Evolutionary conservation across 2,888 invertebrate genomes (phyloP).

Genomic region (Melinaea marsaeus): DNA sequence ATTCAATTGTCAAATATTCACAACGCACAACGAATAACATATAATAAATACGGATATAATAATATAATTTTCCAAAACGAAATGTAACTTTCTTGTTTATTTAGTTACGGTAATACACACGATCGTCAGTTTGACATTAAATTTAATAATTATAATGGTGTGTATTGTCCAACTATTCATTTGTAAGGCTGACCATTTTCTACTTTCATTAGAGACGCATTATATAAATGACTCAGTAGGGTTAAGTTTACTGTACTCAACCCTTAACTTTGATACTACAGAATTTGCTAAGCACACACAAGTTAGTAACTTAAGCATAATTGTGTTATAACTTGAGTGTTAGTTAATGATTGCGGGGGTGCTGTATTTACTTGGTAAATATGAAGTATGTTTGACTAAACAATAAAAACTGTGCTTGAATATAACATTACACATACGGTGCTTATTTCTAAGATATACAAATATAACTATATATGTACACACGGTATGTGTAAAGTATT

Average conservation of each 20-base stretch:
- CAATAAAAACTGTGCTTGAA: background rate
- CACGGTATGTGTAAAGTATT: too few species aligned
- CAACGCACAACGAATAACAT: too few species aligned
- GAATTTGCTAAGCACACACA: slow-evolving; percentile 24
- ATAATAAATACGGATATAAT: too few species aligned
- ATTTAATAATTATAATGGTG: background rate
- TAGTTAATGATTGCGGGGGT: slow-evolving; percentile 20
- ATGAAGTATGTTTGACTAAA: slow-evolving; percentile 4
- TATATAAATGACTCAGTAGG: slow-evolving; percentile 17
- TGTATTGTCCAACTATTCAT: background rate
- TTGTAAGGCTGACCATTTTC: slow-evolving; percentile 6
- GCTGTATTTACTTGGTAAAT: slow-evolving; percentile 7
- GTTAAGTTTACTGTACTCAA: slow-evolving; percentile 20
- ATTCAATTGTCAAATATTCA: too few species aligned
- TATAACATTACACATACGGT: background rate
- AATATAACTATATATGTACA: too few species aligned
- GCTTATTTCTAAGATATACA: too few species aligned
- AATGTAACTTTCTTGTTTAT: too few species aligned
- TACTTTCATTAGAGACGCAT: slow-evolving; percentile 20
- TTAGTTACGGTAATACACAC: too few species aligned
- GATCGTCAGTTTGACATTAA: too few species aligned
- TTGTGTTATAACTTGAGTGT: slow-evolving; percentile 28
- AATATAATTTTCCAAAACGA: too few species aligned
- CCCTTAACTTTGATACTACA: slow-evolving; percentile 22
- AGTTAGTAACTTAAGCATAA: slow-evolving; percentile 25